These are phyloP conservation scores for Varanus salvator DNA, from an alignment of 2,113 vertebrate species.

Conservation along the genomic window DNA sequence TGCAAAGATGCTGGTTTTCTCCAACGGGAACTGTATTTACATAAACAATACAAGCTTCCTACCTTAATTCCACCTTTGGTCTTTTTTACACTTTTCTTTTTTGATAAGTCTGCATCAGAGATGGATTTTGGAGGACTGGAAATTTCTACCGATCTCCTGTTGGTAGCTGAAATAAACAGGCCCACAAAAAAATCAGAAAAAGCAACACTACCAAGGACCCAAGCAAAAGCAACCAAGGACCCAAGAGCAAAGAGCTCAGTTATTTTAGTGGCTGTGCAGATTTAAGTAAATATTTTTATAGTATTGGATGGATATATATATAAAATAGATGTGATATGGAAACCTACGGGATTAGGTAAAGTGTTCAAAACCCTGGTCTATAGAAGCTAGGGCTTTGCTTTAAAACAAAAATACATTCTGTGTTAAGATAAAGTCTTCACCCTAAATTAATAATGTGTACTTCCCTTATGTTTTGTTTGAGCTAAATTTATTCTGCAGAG, in stretches of 20 bases:
- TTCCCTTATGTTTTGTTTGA: background rate
- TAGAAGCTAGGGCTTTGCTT: background rate
- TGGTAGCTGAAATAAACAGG: conserved; percentile 72
- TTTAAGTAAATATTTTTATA: background rate
- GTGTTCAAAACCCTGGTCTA: background rate
- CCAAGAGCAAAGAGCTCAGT: background rate
- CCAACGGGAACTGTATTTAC: background rate
- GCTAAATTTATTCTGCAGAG: background rate
- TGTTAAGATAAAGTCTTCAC: background rate
- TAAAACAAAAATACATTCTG: background rate
- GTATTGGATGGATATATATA: background rate
- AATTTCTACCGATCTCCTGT: conserved; percentile 83
- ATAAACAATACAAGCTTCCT: conserved; percentile 46
- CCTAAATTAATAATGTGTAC: background rate
- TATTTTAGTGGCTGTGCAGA: background rate
- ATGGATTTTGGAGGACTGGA: conserved; percentile 75
- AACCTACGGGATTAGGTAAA: background rate
- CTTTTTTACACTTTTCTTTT: conserved; percentile 87
- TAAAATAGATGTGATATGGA: background rate
- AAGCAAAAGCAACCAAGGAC: too few species aligned
- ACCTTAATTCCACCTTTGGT: conserved; percentile 92
- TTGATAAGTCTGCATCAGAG: conserved; percentile 82
- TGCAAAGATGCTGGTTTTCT: background rate
- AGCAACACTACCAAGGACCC: rapidly evolving
- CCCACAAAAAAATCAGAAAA: conserved; percentile 34